phyloP scores from a whole-genome alignment of 2,113 vertebrate species.

The Alethe castanea region DNA sequence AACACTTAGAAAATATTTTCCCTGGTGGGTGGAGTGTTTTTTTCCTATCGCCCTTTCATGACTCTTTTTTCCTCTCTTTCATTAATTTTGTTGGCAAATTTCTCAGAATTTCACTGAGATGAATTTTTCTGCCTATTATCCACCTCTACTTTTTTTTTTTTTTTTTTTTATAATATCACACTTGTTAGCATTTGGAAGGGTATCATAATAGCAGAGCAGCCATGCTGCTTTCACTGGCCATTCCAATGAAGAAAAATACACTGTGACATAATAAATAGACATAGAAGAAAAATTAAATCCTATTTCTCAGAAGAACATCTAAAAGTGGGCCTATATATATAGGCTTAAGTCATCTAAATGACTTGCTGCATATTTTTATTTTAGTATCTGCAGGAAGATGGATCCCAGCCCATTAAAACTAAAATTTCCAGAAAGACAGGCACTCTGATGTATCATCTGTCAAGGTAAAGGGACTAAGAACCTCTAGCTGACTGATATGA shows the following conservation, averaged over 20 bases:
- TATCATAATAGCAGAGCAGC: neutral
- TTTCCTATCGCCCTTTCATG: neutral
- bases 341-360: neutral
- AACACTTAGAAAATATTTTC: neutral
- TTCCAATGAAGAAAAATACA: neutral
- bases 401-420: slow-evolving; percentile 41
- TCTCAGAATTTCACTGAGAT: neutral
- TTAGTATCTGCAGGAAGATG: slow-evolving; percentile 35
- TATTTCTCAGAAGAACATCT: neutral
- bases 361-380: slow-evolving; percentile 12
- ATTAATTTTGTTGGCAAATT: neutral
- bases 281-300: neutral
- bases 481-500: slow-evolving; percentile 16
- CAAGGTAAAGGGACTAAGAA: slow-evolving; percentile 35
- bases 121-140: neutral
- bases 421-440: slow-evolving; percentile 19
- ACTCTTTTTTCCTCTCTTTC: neutral
- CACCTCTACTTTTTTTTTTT: neutral
- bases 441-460: slow-evolving; percentile 37
- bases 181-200: neutral
- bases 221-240: neutral
- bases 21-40: neutral
- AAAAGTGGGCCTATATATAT: neutral
- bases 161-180: neutral
- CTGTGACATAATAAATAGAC: neutral